Evolutionary conservation across 2,888 invertebrate genomes (phyloP), one percentile per base, ranked within the genome.

Genomic region (Cerastis rubricosa): DNA sequence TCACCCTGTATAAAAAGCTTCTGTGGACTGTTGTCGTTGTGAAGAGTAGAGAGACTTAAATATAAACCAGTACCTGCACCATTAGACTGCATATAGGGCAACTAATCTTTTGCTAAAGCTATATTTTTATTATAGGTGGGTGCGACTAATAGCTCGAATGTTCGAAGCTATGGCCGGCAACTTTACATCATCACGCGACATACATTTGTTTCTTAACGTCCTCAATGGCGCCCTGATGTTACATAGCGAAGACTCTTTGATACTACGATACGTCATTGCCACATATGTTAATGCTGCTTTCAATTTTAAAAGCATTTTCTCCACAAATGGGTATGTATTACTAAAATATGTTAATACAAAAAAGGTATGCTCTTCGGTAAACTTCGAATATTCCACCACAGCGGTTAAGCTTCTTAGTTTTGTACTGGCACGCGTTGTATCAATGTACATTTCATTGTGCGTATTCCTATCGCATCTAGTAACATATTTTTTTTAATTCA

Each of bases 221-320:
- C 97, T 99, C 7, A 99, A 99, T 89, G 99, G 99, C 0, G 99
- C 99, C 0, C 97, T 99, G 66, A 98, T 99, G 91, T 96, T 99
- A 67, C 99, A 99, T 94, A 99, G 99, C 85, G 99, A 99, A 95
- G 99, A 99, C 93, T 98, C 99, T 0, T 98, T 99, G 77, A 99
- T 99, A 89, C 97, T 99, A 78, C 97, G 99, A 92, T 99, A 99
- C 92, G 99, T 99, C 40, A 98, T 99, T 95, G 99, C 99, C 0
- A 99, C 99, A 0, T 99, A 99, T 91, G 99, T 99, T 81, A 99
- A 99, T 94, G 99, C 99, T 0, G 99, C 99, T 0, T 99, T 99
- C 89, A 99, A 99, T 95, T 99, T 99, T 94, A 99, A 99, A 95
- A 99, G 99, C 92, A 99, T 99, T 84, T 99, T 99, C 94, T 99